phyloP scores from a whole-genome alignment of 2,888 invertebrate species.

The Parapristionchus giblindavisi region DNA sequence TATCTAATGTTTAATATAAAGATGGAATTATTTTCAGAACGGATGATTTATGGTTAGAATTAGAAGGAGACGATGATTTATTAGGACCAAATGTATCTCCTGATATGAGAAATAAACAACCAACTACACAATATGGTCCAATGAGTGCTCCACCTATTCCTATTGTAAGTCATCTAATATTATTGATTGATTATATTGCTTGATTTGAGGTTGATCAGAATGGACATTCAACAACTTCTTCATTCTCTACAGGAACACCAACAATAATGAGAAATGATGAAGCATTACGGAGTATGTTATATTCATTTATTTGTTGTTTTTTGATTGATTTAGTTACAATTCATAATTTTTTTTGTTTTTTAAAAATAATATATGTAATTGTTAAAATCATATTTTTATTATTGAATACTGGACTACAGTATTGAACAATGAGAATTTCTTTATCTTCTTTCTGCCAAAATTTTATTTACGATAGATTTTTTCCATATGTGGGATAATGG shows the following conservation, averaged over 20 bases:
- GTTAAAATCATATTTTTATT: too few relatives aligned
- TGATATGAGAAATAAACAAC: not conserved
- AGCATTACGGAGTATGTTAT: constrained; percentile 14
- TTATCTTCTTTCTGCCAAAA: too few relatives aligned
- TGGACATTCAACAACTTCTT: constrained; percentile 5
- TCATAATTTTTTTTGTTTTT: too few relatives aligned
- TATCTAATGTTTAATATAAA: too few relatives aligned
- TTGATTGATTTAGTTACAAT: too few relatives aligned
- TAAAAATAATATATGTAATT: too few relatives aligned
- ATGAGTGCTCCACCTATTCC: constrained; percentile 33
- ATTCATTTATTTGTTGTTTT: not conserved
- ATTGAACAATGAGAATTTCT: too few relatives aligned
- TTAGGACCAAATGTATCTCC: constrained; percentile 27
- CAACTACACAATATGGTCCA: not conserved
- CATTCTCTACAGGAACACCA: constrained; percentile 4
- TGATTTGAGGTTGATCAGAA: constrained; percentile 17
- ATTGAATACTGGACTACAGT: too few relatives aligned
- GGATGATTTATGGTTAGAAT: constrained; percentile 61
- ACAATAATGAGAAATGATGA: constrained; percentile 36
- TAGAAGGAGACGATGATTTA: constrained; percentile 62
- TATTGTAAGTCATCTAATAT: not conserved
- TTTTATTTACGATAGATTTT: too few relatives aligned
- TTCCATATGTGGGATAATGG: not conserved
- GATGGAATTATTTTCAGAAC: constrained; percentile 54
- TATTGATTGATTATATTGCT: not conserved